Evolutionary conservation across 2,113 vertebrate genomes (phyloP), one percentile per base, ranked within the genome.

Genomic region (Ctenomys sociabilis): DNA sequence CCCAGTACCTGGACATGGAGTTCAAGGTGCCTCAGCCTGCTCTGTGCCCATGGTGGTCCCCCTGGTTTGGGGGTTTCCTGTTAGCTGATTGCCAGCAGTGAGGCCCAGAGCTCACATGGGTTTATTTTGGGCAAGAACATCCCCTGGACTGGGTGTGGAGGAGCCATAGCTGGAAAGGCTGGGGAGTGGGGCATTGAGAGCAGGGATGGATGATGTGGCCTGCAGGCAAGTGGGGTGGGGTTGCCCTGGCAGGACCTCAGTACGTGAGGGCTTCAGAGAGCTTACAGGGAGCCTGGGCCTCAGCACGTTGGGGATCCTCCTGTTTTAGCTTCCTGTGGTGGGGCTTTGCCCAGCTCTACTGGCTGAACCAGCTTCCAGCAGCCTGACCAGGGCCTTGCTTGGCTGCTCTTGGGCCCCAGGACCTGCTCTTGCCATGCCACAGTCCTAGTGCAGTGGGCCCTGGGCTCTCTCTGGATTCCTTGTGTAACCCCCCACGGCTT

Each of bases 1-100:
- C 99, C 0, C 99, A 97, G 32, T 99, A 99, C 5, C 93, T 98
- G 43, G 99, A 99, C 78, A 99, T 99, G 99, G 99, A 99, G 93
- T 99, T 99, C 97, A 99, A 99, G 99, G 99, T 99, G 91, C 84
- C 78, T 57, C 17, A 13, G 32, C 7, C 59, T 45, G 49, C 61
- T 40, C 32, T 80, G 13, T 26, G 30, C 30, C 77, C 30, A 52
- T 14, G 8, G 30, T 45, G 26, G 26, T 14, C 43, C 45, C 75
- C 28, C 43, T 37, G 28, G 52, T 32, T 22, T 59, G 70, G 10
- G 2, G 22, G 70, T 37, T 40, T 32, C 37, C 22, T 63, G 13
- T 66, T 54, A 0, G 0, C 24, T 0, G 45, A 19, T 40, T 5
- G 0, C 1, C 5, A 1, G 40, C 3, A 0, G 30, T 54, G 19